A percentile compares a stretch with the other conserved stretches of the same genome.
Evolutionary conservation across 1,140 invertebrate species (phyloP).

Genomic region (Ceratina calcarata): DNA sequence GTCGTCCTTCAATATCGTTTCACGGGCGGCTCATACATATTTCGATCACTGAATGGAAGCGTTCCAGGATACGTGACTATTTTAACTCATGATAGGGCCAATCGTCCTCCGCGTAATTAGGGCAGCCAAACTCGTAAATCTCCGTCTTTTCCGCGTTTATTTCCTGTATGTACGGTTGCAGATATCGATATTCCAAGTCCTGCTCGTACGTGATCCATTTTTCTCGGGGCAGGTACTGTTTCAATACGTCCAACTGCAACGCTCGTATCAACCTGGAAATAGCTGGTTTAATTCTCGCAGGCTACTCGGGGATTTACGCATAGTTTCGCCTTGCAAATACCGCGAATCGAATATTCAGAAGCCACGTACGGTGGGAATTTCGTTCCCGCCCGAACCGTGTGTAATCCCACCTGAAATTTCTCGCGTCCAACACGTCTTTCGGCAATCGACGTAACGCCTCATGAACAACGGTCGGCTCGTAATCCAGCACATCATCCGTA

Average conservation of each 20-base stretch:
- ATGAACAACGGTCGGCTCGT: background rate
- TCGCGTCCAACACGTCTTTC: constrained; percentile 43
- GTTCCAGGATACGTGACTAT: background rate
- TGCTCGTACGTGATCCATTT: constrained; percentile 63
- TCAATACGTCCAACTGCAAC: constrained; percentile 43
- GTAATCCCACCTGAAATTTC: constrained; percentile 56
- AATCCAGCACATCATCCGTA: constrained; percentile 20
- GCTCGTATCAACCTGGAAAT: constrained; percentile 53
- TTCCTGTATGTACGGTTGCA: constrained; percentile 39
- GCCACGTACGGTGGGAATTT: background rate
- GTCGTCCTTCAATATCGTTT: constrained; percentile 6
- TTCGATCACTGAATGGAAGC: background rate
- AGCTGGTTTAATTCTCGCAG: constrained; percentile 1
- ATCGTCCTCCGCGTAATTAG: constrained; percentile 42
- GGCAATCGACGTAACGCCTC: constrained; percentile 51
- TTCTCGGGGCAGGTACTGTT: constrained; percentile 47
- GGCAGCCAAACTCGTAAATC: constrained; percentile 54
- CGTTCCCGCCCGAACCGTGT: background rate
- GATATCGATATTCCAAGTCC: constrained; percentile 55
- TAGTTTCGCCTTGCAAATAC: background rate
- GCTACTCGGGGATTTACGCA: background rate
- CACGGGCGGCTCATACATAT: background rate
- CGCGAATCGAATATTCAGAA: constrained; percentile 4
- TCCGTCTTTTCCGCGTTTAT: constrained; percentile 46
- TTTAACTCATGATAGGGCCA: constrained; percentile 22